Evolutionary conservation across 2,888 invertebrate species (phyloP), one percentile per base, ranked within the genome.

Genomic region (Ophion ventricosus): DNA sequence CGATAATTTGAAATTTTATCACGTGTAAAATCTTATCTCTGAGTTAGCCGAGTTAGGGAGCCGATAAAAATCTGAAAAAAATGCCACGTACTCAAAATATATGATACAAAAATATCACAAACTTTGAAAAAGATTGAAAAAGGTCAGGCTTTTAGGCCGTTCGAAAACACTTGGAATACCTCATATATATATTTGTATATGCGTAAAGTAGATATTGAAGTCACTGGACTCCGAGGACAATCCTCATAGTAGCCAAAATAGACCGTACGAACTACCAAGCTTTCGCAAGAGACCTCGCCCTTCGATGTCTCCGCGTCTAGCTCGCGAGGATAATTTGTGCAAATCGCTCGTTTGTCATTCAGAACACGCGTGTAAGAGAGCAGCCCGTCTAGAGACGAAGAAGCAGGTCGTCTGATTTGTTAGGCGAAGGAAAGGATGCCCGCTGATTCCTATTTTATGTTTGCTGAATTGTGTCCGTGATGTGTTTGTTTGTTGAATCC

Each of bases 291-390:
- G 56, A 74, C 76, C 80, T 80, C 83, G 79, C 80, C 77, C 84
- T 74, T 74, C 80, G 80, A 78, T 75, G 74, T 75, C 63, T 64
- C 64, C 26, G 75, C 20, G 64, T 70, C 75, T 78, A 74, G 40
- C 49, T 76, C 40, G 66, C 72, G 61, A 54, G 56, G 78, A 83
- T 90, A 88, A 91, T 90, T 89, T 88, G 88, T 87, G 87, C 84
- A 89, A 90, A 90, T 90, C 86, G 87, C 77, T 84, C 79, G 83
- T 88, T 89, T 89, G 88, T 90, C 90, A 91, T 91, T 90, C 91
- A 82, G 85, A 85, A 83, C 92, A 89, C 89, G 79, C 86, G 76
- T 73, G 76, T 56, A 61, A 77, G 70, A 80, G 82, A 74, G 70
- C 75, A 87, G 81, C 74, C 40, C 54, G 61, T 70, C 63, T 25